phyloP scores from a whole-genome alignment of 2,113 vertebrate genomes.

The Ivindomyrus marchei region DNA sequence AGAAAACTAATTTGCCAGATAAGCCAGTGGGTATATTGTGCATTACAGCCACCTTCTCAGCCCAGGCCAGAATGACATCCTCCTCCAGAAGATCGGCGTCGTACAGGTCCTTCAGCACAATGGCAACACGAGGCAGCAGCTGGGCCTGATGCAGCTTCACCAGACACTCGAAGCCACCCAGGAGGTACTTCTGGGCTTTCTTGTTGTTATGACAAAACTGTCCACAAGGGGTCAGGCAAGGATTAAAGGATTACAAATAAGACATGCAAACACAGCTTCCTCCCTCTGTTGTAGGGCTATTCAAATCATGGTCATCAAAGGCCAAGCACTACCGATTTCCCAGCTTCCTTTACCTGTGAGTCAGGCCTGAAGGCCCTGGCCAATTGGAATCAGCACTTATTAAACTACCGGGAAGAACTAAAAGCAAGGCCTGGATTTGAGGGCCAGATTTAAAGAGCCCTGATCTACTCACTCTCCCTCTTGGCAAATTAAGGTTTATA shows the following conservation, averaged over 20 bases:
- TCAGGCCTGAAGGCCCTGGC: no score
- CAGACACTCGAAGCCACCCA: conserved; percentile 92
- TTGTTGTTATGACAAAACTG: conserved; percentile 98
- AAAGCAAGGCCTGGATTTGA: no score
- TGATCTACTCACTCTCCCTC: not conserved
- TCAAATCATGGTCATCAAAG: no score
- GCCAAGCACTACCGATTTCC: no score
- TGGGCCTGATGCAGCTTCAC: conserved; percentile 89
- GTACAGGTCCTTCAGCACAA: conserved; percentile 93
- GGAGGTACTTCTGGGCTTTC: conserved; percentile 90
- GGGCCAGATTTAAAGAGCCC: no score
- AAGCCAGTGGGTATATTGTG: not conserved
- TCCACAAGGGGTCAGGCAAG: not conserved
- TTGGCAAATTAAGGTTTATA: not conserved
- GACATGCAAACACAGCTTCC: not conserved
- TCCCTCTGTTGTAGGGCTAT: not conserved
- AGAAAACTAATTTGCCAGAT: not conserved
- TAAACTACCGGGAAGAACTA: no score
- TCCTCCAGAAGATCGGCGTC: conserved; percentile 93
- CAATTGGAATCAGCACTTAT: no score
- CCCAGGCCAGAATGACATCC: conserved; percentile 91
- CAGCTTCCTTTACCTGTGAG: no score
- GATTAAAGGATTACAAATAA: conserved; percentile 6
- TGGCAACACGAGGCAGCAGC: conserved; percentile 81
- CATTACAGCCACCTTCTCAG: conserved; percentile 75